These are phyloP conservation scores for Mesitornis unicolor DNA, from an alignment of 2,113 vertebrate genomes.

Conservation along the genomic window DNA sequence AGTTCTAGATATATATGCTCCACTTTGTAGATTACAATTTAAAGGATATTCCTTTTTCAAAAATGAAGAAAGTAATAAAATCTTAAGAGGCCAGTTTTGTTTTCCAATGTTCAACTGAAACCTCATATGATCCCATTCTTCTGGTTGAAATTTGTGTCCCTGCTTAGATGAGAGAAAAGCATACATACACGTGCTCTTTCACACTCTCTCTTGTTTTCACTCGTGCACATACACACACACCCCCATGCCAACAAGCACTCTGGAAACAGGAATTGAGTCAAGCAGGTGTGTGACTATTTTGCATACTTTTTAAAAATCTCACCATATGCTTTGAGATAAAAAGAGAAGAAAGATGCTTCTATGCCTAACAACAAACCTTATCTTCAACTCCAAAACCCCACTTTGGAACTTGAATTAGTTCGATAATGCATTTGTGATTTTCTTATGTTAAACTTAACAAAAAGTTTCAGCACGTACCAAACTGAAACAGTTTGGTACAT, in stretches of 20 bases:
- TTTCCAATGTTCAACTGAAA: constrained; percentile 37
- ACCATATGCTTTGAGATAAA: neutral
- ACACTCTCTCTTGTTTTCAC: neutral
- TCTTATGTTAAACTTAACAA: neutral
- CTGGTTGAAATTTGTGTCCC: constrained; percentile 32
- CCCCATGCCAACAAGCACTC: neutral
- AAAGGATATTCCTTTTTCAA: constrained; percentile 61
- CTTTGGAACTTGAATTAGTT: neutral
- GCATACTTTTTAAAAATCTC: neutral
- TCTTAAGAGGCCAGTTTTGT: constrained; percentile 50
- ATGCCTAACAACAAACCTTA: neutral
- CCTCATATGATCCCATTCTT: constrained; percentile 17
- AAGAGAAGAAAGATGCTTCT: neutral
- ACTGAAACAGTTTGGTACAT: neutral
- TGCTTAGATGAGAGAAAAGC: constrained; percentile 24
- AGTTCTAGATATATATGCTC: constrained; percentile 54
- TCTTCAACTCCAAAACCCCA: neutral
- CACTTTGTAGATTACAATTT: constrained; percentile 62
- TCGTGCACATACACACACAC: neutral
- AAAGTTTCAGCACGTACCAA: neutral
- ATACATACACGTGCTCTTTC: neutral
- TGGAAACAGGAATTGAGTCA: neutral
- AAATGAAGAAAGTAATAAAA: constrained; percentile 62
- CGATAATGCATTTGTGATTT: neutral
- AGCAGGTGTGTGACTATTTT: constrained; percentile 22